These are phyloP conservation scores for Hippasteria phrygiana DNA, from an alignment of 53 echinoderm and acorn worm species.

Conservation along the genomic window DNA sequence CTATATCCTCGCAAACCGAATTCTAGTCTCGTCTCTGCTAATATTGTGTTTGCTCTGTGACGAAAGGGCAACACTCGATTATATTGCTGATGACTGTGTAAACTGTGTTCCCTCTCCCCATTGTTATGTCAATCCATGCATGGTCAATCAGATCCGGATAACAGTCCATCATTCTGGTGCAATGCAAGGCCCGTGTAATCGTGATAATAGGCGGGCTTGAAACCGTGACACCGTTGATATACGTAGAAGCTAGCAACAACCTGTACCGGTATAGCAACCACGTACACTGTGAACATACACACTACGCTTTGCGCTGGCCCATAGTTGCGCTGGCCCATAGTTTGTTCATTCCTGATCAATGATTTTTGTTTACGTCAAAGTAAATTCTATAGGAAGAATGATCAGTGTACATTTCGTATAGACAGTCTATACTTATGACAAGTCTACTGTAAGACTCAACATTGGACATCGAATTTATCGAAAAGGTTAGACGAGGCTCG, in stretches of 20 bases:
- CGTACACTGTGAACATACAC: too few relatives aligned
- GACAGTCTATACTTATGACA: not conserved
- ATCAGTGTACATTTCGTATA: not conserved
- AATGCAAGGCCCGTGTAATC: not conserved
- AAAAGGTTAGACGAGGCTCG: too few relatives aligned
- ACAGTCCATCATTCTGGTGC: not conserved
- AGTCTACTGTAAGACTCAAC: not conserved
- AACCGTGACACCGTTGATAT: too few relatives aligned
- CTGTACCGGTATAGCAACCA: too few relatives aligned
- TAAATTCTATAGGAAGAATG: not conserved
- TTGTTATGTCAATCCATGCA: slow-evolving; percentile 13
- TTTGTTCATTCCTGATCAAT: not conserved
- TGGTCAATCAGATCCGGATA: not conserved
- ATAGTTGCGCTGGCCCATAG: not conserved
- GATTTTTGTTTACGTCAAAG: not conserved
- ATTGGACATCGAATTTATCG: too few relatives aligned
- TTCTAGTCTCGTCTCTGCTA: too few relatives aligned
- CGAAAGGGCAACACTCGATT: not conserved
- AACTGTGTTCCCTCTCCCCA: not conserved
- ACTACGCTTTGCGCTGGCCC: too few relatives aligned
- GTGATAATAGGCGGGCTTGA: too few relatives aligned
- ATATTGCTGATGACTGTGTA: not conserved
- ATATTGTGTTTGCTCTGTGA: too few relatives aligned
- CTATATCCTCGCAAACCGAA: too few relatives aligned
- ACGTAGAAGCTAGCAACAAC: too few relatives aligned